Conservation (phyloP, 2,888 invertebrate species). For the Melanargia galathea region DNA sequence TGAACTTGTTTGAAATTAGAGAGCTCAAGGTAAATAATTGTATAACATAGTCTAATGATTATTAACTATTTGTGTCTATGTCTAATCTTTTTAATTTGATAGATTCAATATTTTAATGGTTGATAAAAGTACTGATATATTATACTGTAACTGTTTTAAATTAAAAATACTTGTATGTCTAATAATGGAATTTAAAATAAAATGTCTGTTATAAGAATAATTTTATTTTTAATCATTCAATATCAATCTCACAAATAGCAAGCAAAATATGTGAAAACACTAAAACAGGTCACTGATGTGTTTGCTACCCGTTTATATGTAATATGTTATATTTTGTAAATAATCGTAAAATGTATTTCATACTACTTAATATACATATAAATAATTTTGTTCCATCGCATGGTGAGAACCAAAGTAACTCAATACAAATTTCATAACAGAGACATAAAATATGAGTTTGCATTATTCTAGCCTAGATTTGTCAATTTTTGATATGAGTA, state of each 20-base stretch:
- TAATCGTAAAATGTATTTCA: background rate
- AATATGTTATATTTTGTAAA: background rate
- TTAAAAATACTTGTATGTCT: background rate
- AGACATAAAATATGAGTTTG: too few relatives aligned
- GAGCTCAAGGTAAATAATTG: too few relatives aligned
- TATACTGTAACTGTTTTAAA: background rate
- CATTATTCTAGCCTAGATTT: too few relatives aligned
- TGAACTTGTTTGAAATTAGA: slow-evolving; percentile 7
- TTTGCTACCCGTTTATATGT: background rate
- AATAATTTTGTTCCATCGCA: too few relatives aligned
- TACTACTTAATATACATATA: too few relatives aligned
- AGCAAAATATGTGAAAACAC: background rate
- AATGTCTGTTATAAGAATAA: background rate
- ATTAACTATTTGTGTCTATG: background rate
- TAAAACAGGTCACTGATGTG: background rate
- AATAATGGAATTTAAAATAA: background rate
- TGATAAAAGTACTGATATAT: background rate
- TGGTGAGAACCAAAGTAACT: too few relatives aligned
- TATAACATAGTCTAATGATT: too few relatives aligned
- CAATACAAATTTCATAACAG: too few relatives aligned
- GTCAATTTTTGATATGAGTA: too few relatives aligned
- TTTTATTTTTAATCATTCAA: background rate
- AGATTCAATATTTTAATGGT: background rate
- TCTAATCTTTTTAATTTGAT: background rate
- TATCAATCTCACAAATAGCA: background rate